Percentiles rank a stretch among this genome's conserved stretches.
These are phyloP conservation scores for Parazoanthus darwini DNA, from an alignment of 92 coral and sea anemone species.

Conservation along the genomic window DNA sequence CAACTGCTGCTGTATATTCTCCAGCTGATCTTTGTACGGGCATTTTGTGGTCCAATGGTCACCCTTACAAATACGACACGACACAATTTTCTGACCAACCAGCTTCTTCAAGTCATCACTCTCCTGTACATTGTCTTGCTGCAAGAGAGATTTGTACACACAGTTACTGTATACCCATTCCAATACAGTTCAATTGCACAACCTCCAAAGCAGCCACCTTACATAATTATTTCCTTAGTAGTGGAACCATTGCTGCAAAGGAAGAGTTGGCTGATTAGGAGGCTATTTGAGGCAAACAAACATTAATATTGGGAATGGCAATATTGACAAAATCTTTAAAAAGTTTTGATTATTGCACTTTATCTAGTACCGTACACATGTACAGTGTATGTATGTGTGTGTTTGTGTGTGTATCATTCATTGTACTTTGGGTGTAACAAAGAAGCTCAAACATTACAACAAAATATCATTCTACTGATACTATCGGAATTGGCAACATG, in stretches of 20 bases:
- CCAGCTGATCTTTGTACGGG: conserved; percentile 98
- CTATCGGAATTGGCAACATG: too few relatives aligned
- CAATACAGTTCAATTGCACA: background rate
- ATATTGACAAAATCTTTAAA: too few relatives aligned
- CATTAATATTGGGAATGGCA: too few relatives aligned
- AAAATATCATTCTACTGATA: too few relatives aligned
- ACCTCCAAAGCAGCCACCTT: background rate
- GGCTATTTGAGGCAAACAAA: background rate
- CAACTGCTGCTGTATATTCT: conserved; percentile 67
- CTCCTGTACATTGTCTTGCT: conserved; percentile 75
- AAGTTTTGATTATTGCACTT: too few relatives aligned
- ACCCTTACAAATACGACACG: conserved; percentile 98
- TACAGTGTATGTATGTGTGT: too few relatives aligned
- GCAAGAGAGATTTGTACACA: background rate
- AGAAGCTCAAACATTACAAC: too few relatives aligned
- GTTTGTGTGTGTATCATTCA: too few relatives aligned
- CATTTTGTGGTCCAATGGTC: conserved; percentile 99
- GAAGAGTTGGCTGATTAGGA: too few relatives aligned
- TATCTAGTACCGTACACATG: too few relatives aligned
- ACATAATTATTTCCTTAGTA: background rate
- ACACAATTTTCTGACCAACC: conserved; percentile 85
- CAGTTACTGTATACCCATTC: background rate
- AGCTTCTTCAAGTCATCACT: conserved; percentile 86
- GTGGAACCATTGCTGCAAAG: too few relatives aligned
- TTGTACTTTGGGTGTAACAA: too few relatives aligned